Evolutionary conservation across 2,797 vertebrate genomes (phyloP).

Genomic region (Malurus splendens): DNA sequence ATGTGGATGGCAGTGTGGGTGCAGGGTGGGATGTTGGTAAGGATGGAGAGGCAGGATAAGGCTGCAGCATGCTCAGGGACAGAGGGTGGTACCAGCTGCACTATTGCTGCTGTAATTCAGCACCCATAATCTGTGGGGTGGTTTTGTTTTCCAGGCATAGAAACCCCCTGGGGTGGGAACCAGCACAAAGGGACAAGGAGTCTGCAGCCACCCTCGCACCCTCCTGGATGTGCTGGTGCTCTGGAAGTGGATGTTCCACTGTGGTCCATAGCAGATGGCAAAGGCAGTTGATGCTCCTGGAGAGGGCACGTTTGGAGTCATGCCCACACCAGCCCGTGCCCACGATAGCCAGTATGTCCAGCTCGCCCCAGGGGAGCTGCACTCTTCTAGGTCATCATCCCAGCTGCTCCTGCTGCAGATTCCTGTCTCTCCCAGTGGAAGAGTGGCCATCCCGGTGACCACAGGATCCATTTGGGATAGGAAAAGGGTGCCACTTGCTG

Average conservation of each 20-base stretch:
- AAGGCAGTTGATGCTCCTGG: neutral
- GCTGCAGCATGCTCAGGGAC: rapidly evolving
- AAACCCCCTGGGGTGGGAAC: neutral
- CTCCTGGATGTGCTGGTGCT: rapidly evolving
- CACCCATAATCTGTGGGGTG: neutral
- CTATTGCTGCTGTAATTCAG: neutral
- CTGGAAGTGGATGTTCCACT: neutral
- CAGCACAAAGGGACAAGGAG: neutral
- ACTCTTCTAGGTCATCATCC: too few species aligned
- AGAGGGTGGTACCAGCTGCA: rapidly evolving
- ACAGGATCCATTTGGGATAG: rapidly evolving
- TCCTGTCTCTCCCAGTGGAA: neutral
- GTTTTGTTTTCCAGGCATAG: neutral
- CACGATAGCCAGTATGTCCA: rapidly evolving
- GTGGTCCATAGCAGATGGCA: neutral
- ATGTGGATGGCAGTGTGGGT: rapidly evolving
- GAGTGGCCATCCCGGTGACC: neutral
- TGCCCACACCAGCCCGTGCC: neutral
- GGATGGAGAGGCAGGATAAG: neutral
- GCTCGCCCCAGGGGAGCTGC: rapidly evolving
- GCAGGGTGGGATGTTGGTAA: rapidly evolving
- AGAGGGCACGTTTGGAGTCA: neutral
- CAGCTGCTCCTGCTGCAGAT: neutral
- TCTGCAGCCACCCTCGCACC: neutral
- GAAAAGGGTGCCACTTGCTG: rapidly evolving